Conservation (phyloP, 2,113 vertebrate genomes). For the Phoxinus phoxinus region DNA sequence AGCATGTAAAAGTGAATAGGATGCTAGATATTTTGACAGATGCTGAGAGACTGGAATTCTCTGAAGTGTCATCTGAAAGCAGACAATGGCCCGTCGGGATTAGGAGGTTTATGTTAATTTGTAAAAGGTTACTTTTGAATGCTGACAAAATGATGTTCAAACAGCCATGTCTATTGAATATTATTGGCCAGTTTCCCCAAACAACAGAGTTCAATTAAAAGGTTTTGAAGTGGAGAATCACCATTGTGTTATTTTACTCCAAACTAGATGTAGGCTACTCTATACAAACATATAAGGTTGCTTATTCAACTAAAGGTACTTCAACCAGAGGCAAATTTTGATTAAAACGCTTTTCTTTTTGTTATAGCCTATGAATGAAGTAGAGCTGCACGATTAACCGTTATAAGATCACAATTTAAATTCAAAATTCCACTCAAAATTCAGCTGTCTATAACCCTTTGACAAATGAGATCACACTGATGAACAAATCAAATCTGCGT, state of each 20-base stretch:
- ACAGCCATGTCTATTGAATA: conserved; percentile 8
- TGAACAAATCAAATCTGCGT: too few species aligned
- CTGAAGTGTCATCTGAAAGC: conserved; percentile 49
- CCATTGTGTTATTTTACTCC: not conserved
- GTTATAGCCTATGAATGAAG: not conserved
- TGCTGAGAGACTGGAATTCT: conserved; percentile 51
- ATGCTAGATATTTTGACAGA: conserved; percentile 54
- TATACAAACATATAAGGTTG: not conserved
- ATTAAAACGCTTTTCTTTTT: not conserved
- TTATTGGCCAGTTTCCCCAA: conserved; percentile 1
- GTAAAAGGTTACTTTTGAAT: conserved; percentile 52
- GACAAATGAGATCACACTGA: too few species aligned
- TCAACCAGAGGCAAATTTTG: not conserved
- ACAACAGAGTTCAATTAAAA: not conserved
- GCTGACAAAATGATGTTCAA: conserved; percentile 21
- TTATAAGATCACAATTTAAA: not conserved
- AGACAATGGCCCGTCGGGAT: conserved; percentile 46
- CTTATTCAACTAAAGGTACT: not conserved
- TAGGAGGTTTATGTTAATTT: conserved; percentile 52
- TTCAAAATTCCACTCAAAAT: not conserved
- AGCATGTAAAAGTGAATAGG: conserved; percentile 43
- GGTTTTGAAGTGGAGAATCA: not conserved
- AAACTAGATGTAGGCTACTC: not conserved
- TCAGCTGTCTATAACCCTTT: too few species aligned
- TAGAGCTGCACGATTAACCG: not conserved